Evolutionary conservation across 2,113 vertebrate species (phyloP), one percentile per base, ranked within the genome.

Genomic region (Pongo pygmaeus): DNA sequence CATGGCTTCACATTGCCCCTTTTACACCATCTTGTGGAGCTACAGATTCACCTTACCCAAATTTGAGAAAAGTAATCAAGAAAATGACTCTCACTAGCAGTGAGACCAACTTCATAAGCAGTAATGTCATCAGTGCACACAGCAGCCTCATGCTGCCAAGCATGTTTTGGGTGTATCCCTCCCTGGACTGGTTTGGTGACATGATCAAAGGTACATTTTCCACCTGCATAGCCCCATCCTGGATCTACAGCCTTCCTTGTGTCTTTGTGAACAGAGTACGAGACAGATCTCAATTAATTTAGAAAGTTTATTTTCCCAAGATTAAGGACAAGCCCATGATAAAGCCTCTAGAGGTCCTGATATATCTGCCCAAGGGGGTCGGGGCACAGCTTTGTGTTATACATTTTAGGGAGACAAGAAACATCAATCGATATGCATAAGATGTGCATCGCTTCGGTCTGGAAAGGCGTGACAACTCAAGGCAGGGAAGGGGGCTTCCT

Each of bases 131-230:
- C 32, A n/a, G 48, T 1, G 3, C 43, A 17, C 16, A 48, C 43
- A 2, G 43, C 75, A 78, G 43, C 14, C 13, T 48, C 43, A 18
- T 0, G 5, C 10, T n/a, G 22, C 25, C 5, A 2, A 52, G 32
- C 32, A 55, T 0, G 32, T n/a, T 50, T 32, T 35, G 12, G 48
- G 78, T 1, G 1, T 22, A 1, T 23, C 32, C 18, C 17, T 23
- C 32, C 18, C 17, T 80, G 78, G 48, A 11, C 48, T 50, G n/a
- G 78, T 10, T 55, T 50, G 22, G 18, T 32, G 46, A 50, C 32
- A 35, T 18, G 5, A 79, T 20, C 8, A 35, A 20, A 9, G 46
- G 3, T 20, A 52, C 32, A n/a, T 80, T 18, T 32, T 38, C 75
- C 43, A 78, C 43, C 25, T 78, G 43, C 75, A 48, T 27, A 55